Conservation (phyloP, 2,113 vertebrate genomes). For the Orcinus orca region DNA sequence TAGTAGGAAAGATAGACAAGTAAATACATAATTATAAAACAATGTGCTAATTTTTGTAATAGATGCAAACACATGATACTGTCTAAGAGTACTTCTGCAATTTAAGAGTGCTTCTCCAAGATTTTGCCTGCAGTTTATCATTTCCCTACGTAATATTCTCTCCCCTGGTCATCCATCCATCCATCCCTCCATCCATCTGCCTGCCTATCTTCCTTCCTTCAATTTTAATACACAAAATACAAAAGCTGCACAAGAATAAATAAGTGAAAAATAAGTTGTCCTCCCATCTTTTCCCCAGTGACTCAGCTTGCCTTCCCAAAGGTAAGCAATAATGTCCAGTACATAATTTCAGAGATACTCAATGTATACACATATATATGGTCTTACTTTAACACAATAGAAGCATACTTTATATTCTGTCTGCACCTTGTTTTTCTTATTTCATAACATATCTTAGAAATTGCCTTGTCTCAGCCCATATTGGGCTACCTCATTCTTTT, state of each 20-base stretch:
- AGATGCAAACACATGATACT: not conserved
- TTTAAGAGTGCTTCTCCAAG: not conserved
- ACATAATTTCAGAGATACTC: not conserved
- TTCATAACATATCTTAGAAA: not conserved
- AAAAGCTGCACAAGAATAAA: not conserved
- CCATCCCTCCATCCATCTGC: not conserved
- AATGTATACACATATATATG: fast-evolving
- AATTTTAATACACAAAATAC: conserved; percentile 1
- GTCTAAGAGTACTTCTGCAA: not conserved
- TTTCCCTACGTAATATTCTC: not conserved
- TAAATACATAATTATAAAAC: not conserved
- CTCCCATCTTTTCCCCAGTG: not conserved
- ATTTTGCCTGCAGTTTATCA: not conserved
- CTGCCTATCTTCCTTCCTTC: not conserved
- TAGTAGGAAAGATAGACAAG: not conserved
- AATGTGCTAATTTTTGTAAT: not conserved
- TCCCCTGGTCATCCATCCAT: not conserved
- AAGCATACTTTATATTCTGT: not conserved
- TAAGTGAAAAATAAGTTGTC: not conserved
- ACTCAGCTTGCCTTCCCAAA: not conserved
- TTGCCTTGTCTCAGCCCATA: not conserved
- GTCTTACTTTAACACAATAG: not conserved
- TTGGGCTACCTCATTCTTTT: not conserved
- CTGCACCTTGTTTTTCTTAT: not conserved
- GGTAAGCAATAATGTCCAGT: not conserved